Conservation (phyloP, 1,140 invertebrate genomes). For the Meloidogyne floridensis region DNA sequence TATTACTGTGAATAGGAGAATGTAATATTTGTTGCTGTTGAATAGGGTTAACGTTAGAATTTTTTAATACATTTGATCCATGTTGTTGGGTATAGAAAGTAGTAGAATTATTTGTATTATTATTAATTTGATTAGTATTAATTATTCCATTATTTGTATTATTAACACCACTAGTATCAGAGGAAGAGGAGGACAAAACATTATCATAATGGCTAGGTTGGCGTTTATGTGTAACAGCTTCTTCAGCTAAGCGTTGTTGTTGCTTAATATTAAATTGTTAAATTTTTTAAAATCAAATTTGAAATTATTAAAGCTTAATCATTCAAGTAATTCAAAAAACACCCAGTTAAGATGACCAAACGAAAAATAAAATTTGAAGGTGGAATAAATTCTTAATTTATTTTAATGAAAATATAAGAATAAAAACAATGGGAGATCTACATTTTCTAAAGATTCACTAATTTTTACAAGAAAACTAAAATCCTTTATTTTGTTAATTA, state of each 20-base stretch:
- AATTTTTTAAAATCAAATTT: not conserved
- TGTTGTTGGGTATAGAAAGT: too few relatives aligned
- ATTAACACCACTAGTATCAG: not conserved
- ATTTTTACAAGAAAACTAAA: too few relatives aligned
- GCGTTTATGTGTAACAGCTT: not conserved
- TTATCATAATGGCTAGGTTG: conserved; percentile 27
- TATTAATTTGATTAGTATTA: not conserved
- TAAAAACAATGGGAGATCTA: too few relatives aligned
- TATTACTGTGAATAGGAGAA: not conserved
- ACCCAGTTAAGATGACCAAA: too few relatives aligned
- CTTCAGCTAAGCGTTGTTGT: not conserved
- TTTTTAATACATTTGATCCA: not conserved
- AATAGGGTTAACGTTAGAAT: too few relatives aligned
- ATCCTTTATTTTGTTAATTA: not conserved
- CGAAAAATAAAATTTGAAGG: too few relatives aligned
- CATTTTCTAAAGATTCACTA: too few relatives aligned
- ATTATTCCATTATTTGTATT: conserved; percentile 10
- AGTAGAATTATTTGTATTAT: not conserved
- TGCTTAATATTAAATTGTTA: not conserved
- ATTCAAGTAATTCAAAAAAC: too few relatives aligned
- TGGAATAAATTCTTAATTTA: too few relatives aligned
- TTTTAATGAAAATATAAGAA: too few relatives aligned
- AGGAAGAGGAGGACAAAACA: not conserved
- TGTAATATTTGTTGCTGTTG: conserved; percentile 1
- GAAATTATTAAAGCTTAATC: too few relatives aligned